Evolutionary conservation across 2,888 invertebrate species (phyloP), one percentile per base, ranked within the genome.

Genomic region (Buathra laborator): DNA sequence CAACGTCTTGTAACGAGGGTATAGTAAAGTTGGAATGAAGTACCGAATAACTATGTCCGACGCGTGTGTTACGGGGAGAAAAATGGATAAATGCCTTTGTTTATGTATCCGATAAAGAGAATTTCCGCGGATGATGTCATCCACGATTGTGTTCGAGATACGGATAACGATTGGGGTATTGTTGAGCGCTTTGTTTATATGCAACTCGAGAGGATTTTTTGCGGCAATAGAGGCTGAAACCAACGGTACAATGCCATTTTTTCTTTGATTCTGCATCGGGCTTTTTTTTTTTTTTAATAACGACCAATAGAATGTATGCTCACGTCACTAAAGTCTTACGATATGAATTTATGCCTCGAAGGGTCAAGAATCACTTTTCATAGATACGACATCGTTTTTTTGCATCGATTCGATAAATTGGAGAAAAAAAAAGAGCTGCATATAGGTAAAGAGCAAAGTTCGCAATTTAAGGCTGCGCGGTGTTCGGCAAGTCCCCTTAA

Each of bases 11-110:
- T 24, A 62, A 44, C 66, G 66, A 74, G 59, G 19, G 19, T 10
- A 68, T 19, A 12, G 44, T 46, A 44, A 29, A 59, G 56, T 24
- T 29, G 19, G 44, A 66, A 44, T 80, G 29, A 64, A 66, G 43
- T 48, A 59, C 5, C 56, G 59, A 72, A 59, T 24, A 59, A 59
- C 59, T 56, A 14, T 24, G 37, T 37, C 29, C 59, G 32, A 62
- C 7, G 14, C 32, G 59, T 48, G 48, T 12, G 37, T 12, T 12
- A 48, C 9, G n/a, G 48, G n/a, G 48, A 48, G 4, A 48, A 14
- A 14, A 48, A 48, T 37, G 37, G 5, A 37, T 37, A 19, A 56
- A 24, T 24, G 24, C 10, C 24, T 62, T 37, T 32, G 29, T 32
- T 62, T n/a, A 62, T 29, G n/a, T 9, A 14, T 14, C 6, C 32